These are phyloP conservation scores for Musca vetustissima DNA, from an alignment of 1,140 invertebrate species.

Conservation along the genomic window DNA sequence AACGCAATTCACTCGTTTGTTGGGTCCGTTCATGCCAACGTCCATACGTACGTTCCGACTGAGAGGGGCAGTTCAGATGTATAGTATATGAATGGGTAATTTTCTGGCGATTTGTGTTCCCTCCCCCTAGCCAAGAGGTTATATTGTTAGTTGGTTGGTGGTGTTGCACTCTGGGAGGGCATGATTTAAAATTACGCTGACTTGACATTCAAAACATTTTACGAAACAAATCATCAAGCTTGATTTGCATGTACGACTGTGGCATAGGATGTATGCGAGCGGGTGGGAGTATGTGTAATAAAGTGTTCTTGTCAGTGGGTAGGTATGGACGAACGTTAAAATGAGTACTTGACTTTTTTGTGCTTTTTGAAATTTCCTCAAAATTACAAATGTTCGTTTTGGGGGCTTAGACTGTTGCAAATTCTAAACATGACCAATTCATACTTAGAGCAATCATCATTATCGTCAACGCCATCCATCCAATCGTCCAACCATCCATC, in stretches of 20 bases:
- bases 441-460: not conserved
- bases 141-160: too few species aligned
- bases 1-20: not conserved
- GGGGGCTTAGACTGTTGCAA: not conserved
- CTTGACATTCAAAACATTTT: constrained; percentile 20
- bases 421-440: not conserved
- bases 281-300: not conserved
- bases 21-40: too few species aligned
- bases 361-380: not conserved
- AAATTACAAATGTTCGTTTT: constrained; percentile 17
- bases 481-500: not conserved
- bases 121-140: too few species aligned
- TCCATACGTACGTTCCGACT: too few species aligned
- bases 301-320: not conserved
- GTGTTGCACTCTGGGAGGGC: not conserved
- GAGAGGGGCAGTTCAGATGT: too few species aligned
- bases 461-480: not conserved
- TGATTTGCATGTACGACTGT: not conserved
- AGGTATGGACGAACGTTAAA: too few species aligned
- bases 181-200: constrained; percentile 23
- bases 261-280: not conserved
- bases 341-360: not conserved
- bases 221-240: constrained; percentile 16
- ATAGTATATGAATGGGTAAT: not conserved
- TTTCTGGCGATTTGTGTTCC: not conserved